phyloP scores from a whole-genome alignment of 2,888 invertebrate genomes.

The Netelia fuscicornis region DNA sequence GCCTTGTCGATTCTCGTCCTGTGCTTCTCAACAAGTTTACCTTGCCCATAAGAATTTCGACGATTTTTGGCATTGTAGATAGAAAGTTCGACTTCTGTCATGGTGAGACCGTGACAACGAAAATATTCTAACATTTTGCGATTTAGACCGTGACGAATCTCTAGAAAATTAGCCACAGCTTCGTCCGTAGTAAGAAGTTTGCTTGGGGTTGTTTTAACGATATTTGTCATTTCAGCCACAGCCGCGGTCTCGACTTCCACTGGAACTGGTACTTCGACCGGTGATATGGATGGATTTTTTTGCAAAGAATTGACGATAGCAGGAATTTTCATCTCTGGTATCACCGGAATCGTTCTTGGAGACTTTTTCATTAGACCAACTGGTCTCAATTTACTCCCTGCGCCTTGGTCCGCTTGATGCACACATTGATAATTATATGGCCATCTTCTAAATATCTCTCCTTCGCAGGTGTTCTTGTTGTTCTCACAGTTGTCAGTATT shows the following conservation, averaged over 20 bases:
- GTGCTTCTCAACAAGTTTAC: slow-evolving; percentile 67
- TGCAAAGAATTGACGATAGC: slow-evolving; percentile 1
- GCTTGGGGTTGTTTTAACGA: slow-evolving; percentile 54
- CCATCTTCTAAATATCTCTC: slow-evolving; percentile 61
- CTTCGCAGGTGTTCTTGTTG: slow-evolving; percentile 34
- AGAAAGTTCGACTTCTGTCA: slow-evolving; percentile 71
- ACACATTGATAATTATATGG: slow-evolving; percentile 53
- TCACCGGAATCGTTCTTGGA: neutral
- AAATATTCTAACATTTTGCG: slow-evolving; percentile 68
- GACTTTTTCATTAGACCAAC: neutral
- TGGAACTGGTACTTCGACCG: slow-evolving; percentile 44
- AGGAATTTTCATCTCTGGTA: slow-evolving; percentile 2
- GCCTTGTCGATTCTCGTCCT: slow-evolving; percentile 58
- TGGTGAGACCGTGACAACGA: slow-evolving; percentile 67
- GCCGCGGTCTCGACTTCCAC: slow-evolving; percentile 65
- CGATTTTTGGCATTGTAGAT: slow-evolving; percentile 72
- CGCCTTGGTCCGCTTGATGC: neutral
- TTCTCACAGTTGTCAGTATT: neutral
- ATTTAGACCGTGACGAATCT: slow-evolving; percentile 67
- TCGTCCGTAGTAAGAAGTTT: slow-evolving; percentile 69
- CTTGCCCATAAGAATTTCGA: slow-evolving; percentile 71
- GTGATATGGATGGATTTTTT: neutral
- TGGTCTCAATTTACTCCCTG: neutral
- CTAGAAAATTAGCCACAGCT: slow-evolving; percentile 67
- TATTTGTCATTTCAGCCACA: slow-evolving; percentile 29